Evolutionary conservation across 1,140 invertebrate genomes (phyloP).

Genomic region (Brachionus rubens): DNA sequence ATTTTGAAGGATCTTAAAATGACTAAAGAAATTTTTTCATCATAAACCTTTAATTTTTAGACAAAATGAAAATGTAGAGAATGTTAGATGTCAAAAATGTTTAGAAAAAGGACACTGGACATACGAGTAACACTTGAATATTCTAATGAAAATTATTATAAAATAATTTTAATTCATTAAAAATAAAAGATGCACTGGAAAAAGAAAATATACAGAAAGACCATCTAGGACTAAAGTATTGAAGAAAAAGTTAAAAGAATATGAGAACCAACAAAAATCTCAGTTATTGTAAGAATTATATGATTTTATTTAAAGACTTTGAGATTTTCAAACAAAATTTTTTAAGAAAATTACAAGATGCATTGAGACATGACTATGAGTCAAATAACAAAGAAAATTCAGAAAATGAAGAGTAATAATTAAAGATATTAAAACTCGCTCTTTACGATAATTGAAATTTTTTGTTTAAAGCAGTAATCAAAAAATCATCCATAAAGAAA

Average conservation of each 20-base stretch:
- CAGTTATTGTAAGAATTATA: constrained; percentile 13
- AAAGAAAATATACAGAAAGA: constrained; percentile 65
- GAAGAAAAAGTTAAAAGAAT: constrained; percentile 67
- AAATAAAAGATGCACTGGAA: constrained; percentile 69
- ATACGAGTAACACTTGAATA: constrained; percentile 68
- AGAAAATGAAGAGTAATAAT: background rate
- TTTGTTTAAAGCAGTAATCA: background rate
- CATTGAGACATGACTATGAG: constrained; percentile 10
- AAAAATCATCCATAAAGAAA: background rate
- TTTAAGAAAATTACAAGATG: constrained; percentile 18
- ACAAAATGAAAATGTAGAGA: constrained; percentile 50
- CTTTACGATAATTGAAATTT: background rate
- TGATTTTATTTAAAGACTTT: background rate
- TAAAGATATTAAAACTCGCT: background rate
- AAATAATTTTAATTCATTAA: background rate
- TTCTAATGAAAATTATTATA: background rate
- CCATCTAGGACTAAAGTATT: constrained; percentile 74
- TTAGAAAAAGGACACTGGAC: constrained; percentile 85
- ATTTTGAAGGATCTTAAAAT: background rate
- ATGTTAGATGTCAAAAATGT: constrained; percentile 81
- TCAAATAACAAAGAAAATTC: background rate
- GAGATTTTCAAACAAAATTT: background rate
- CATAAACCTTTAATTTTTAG: background rate
- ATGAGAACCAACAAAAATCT: constrained; percentile 59
- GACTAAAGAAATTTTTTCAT: background rate